Conservation (phyloP, 2,113 vertebrate genomes). For the Cygnus buccinator region DNA sequence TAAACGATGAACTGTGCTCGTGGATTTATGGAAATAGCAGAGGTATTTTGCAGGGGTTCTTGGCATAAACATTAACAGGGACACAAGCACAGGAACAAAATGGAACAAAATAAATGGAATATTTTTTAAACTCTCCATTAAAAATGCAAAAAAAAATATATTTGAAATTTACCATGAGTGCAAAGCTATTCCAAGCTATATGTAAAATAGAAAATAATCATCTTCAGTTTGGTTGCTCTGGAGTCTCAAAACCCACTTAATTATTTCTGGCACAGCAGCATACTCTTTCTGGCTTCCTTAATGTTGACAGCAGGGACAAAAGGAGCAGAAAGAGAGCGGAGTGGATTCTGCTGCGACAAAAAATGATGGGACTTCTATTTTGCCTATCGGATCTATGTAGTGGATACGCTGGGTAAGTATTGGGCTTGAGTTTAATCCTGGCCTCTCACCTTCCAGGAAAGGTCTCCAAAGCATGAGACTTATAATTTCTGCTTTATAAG, state of each 20-base stretch:
- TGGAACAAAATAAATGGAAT: neutral
- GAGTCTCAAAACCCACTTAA: neutral
- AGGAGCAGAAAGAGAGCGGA: neutral
- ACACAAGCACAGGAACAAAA: neutral
- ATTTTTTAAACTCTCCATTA: neutral
- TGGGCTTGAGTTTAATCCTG: neutral
- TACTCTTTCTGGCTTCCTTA: neutral
- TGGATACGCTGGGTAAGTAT: neutral
- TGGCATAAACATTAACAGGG: neutral
- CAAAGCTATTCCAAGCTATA: neutral
- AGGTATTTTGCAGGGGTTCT: fast-evolving
- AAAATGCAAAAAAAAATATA: neutral
- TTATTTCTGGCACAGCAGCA: fast-evolving
- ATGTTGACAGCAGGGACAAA: neutral
- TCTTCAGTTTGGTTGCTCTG: neutral
- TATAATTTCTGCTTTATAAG: neutral
- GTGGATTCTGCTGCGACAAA: neutral
- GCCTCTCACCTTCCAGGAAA: neutral
- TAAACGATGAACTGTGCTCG: neutral
- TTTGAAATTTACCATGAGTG: neutral
- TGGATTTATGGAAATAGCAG: neutral
- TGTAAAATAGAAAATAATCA: neutral
- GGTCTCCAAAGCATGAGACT: neutral
- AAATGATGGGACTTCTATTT: neutral
- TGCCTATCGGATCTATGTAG: neutral